Conservation (phyloP, 2,888 invertebrate genomes). For the Sinotaia quadrata region DNA sequence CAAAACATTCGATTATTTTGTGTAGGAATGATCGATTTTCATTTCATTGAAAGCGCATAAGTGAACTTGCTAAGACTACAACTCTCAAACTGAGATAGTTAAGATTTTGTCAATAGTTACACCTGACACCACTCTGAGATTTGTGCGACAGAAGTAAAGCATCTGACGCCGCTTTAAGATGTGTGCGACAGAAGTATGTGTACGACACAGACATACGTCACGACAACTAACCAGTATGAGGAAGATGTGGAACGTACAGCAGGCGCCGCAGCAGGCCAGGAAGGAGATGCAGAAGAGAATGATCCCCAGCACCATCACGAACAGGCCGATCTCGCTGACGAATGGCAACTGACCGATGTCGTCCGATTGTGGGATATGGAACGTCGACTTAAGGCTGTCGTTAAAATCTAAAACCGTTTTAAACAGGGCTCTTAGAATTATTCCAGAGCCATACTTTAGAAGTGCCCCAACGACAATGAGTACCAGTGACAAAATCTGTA, state of each 20-base stretch:
- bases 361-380: neutral
- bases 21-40: too few species aligned
- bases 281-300: slow-evolving; percentile 92
- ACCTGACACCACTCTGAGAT: too few species aligned
- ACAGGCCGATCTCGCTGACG: slow-evolving; percentile 6
- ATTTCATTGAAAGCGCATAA: too few species aligned
- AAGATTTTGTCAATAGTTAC: too few species aligned
- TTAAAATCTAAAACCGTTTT: neutral
- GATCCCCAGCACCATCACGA: slow-evolving; percentile 85
- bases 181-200: too few species aligned
- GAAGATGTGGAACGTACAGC: slow-evolving; percentile 15
- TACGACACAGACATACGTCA: too few species aligned
- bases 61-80: too few species aligned
- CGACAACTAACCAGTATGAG: neutral
- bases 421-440: neutral
- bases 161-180: too few species aligned
- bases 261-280: slow-evolving; percentile 94
- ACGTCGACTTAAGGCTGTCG: neutral
- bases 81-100: too few species aligned
- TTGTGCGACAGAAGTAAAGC: too few species aligned
- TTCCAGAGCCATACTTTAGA: neutral
- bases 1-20: too few species aligned
- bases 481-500: neutral
- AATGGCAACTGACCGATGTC: neutral
- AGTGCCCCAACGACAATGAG: neutral